Evolutionary conservation across 2,888 invertebrate species (phyloP), one percentile per base, ranked within the genome.

Genomic region (Ethmia dodecea): DNA sequence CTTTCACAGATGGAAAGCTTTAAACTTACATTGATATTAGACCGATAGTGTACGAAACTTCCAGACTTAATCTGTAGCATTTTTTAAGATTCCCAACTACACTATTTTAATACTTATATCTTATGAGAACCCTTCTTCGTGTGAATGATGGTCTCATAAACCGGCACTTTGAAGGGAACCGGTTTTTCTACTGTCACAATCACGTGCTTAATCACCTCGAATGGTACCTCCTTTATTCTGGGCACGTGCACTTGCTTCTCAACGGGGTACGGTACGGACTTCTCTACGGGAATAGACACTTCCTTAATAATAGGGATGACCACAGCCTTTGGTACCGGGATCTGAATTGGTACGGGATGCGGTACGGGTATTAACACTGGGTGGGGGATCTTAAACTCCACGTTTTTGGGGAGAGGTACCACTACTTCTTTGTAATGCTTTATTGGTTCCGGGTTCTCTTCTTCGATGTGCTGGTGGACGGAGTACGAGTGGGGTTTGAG

Each of bases 81-180:
- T n/a, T n/a, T n/a, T n/a, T n/a, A n/a, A n/a, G n/a, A n/a, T n/a
- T n/a, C n/a, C n/a, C n/a, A n/a, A n/a, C n/a, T n/a, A n/a, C n/a
- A n/a, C n/a, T n/a, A n/a, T n/a, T n/a, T n/a, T 3, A 20, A 20
- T 26, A 28, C 25, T 68, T 69, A 73, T 35, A 74, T 59, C 54
- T 86, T 74, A 41, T 86, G 80, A 0, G 80, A 76, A 25, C 86
- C 86, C 60, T 92, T 92, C 46, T 91, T 89, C 33, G 91, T 90
- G 53, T 92, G 92, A 51, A 92, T 91, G 38, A 92, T 89, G 25
- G 91, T 90, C 70, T 92, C 92, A 60, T 91, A 90, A 2, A 92
- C 90, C 0, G 92, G 92, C 15, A 92, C 91, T 58, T 90, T 91
- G 42, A 92, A 90, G 0, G 92, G 92, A 25, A 90, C 83, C 0